Evolutionary conservation across 1,140 invertebrate species (phyloP).

Genomic region (Drosophila arizonae): DNA sequence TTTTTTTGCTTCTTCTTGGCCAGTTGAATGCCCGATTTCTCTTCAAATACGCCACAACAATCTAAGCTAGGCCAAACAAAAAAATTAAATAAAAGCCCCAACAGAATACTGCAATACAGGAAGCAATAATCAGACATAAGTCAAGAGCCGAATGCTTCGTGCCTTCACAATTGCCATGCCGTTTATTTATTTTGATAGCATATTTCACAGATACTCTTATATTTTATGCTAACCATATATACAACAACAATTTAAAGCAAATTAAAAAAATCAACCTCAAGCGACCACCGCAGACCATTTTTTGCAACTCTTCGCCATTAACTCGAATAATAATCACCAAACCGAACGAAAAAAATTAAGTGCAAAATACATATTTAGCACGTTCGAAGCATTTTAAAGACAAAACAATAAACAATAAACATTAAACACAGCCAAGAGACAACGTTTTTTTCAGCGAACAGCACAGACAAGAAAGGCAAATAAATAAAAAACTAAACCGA

Average conservation of each 20-base stretch:
- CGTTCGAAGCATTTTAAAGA: slow-evolving; percentile 45
- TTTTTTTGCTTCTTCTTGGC: slow-evolving; percentile 26
- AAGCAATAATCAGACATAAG: slow-evolving; percentile 43
- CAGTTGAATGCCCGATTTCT: slow-evolving; percentile 60
- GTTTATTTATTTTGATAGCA: slow-evolving; percentile 26
- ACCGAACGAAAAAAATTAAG: slow-evolving; percentile 34
- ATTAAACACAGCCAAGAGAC: slow-evolving; percentile 32
- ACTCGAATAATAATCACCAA: slow-evolving; percentile 40
- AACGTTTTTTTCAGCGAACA: slow-evolving; percentile 27
- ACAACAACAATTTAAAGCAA: slow-evolving; percentile 2
- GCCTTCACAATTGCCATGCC: slow-evolving; percentile 29
- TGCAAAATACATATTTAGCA: slow-evolving; percentile 49
- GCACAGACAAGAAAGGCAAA: slow-evolving; percentile 1
- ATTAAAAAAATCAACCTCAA: slow-evolving; percentile 8
- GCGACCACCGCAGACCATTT: slow-evolving; percentile 12
- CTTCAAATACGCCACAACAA: slow-evolving; percentile 45
- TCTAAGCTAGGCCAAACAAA: slow-evolving; percentile 21
- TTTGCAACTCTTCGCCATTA: slow-evolving; percentile 38
- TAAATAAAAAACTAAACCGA: slow-evolving; percentile 4
- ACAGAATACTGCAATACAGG: slow-evolving; percentile 47
- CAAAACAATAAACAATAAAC: slow-evolving; percentile 46
- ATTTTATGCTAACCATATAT: slow-evolving; percentile 8
- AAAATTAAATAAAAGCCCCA: background rate
- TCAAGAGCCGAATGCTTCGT: slow-evolving; percentile 29
- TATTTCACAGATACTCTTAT: slow-evolving; percentile 26